phyloP scores from a whole-genome alignment of 2,888 invertebrate genomes.

The Nephrotoma flavescens region DNA sequence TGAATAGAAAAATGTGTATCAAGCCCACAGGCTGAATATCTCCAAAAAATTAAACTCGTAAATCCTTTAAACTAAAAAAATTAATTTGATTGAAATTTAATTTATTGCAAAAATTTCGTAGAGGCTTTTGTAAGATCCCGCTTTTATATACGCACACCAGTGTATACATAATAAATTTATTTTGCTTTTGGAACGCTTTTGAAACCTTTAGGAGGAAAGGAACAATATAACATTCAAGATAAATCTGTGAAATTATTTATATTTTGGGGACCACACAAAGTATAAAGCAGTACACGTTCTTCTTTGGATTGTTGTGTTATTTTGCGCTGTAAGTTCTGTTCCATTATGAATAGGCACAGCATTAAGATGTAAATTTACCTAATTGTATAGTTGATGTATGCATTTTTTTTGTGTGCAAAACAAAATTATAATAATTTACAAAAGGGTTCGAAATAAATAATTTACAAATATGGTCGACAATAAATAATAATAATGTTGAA shows the following conservation, averaged over 20 bases:
- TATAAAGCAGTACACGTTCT: neutral
- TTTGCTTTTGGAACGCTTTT: neutral
- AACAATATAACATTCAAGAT: neutral
- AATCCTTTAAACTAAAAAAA: neutral
- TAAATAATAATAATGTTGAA: too few relatives aligned
- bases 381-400: conserved; percentile 12
- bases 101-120: neutral
- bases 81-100: neutral
- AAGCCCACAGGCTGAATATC: neutral
- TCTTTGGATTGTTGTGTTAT: neutral
- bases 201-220: neutral
- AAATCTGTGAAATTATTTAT: neutral
- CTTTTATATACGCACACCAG: neutral
- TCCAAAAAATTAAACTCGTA: neutral
- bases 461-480: too few relatives aligned
- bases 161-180: neutral
- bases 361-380: neutral
- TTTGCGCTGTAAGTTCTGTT: neutral
- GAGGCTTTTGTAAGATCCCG: neutral
- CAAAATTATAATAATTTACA: conserved; percentile 9
- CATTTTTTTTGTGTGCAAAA: conserved; percentile 28
- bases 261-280: neutral
- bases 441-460: neutral
- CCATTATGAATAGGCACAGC: neutral
- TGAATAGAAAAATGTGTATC: neutral